Conservation (phyloP, 2,888 invertebrate species). For the Spilarctia lutea region DNA sequence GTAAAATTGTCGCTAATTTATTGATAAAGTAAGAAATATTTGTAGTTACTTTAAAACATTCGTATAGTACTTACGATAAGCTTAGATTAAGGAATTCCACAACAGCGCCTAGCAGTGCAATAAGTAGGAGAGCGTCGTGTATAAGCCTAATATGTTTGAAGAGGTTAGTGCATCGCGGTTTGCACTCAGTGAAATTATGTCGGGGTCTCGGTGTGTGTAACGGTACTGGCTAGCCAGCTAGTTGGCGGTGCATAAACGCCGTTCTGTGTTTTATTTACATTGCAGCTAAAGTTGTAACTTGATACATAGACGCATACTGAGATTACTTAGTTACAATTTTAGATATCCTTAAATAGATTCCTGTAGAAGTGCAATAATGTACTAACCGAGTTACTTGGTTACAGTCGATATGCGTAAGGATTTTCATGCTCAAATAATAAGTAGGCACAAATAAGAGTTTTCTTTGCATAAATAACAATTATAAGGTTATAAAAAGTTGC, state of each 20-base stretch:
- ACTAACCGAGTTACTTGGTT: conserved; percentile 6
- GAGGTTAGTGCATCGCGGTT: conserved; percentile 60
- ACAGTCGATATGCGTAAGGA: conserved; percentile 2
- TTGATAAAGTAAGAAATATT: neutral
- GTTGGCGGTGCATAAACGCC: conserved; percentile 68
- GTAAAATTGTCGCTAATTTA: neutral
- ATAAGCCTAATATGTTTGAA: conserved; percentile 42
- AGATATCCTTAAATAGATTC: conserved; percentile 19
- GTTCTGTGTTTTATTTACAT: conserved; percentile 70
- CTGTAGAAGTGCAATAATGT: conserved; percentile 11
- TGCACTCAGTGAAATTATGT: conserved; percentile 70
- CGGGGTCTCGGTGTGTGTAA: conserved; percentile 69
- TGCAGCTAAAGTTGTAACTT: conserved; percentile 64
- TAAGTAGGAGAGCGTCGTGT: conserved; percentile 27
- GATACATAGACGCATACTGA: conserved; percentile 55
- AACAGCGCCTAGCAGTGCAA: conserved; percentile 11
- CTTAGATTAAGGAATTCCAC: conserved; percentile 36
- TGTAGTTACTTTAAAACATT: neutral
- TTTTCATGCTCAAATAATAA: neutral
- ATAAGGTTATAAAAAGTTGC: neutral
- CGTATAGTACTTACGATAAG: conserved; percentile 27
- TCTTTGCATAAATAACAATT: neutral
- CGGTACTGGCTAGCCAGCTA: conserved; percentile 71
- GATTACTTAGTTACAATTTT: conserved; percentile 38
- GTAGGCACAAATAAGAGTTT: neutral